A percentile compares a stretch with the other conserved stretches of the same genome.
These are phyloP conservation scores for Tonatia bakeri DNA, from an alignment of 2,113 vertebrate species.

Conservation along the genomic window DNA sequence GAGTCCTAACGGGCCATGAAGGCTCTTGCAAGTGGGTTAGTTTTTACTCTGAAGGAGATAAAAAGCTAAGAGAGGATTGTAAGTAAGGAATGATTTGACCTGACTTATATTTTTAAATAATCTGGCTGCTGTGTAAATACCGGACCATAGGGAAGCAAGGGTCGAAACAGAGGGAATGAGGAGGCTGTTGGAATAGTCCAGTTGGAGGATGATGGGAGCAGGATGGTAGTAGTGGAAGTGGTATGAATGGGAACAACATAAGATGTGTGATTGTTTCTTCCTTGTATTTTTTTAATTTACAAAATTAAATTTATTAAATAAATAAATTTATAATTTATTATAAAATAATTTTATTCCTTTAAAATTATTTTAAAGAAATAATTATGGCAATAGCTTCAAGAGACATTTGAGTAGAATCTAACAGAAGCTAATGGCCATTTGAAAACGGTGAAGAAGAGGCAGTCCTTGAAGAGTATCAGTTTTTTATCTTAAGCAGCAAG, in stretches of 20 bases:
- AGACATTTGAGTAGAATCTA: not conserved
- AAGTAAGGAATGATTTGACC: not conserved
- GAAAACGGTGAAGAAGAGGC: not conserved
- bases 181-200: not conserved
- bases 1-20: not conserved
- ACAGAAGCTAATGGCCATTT: not conserved
- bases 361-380: not conserved
- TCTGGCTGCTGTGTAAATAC: not conserved
- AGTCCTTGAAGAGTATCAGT: not conserved
- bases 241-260: not conserved
- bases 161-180: not conserved
- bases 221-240: not conserved
- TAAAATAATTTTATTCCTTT: too few relatives aligned
- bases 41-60: not conserved
- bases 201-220: not conserved
- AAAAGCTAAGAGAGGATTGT: not conserved
- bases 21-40: not conserved
- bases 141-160: not conserved
- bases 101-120: not conserved
- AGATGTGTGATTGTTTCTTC: not conserved
- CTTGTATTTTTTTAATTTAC: not conserved
- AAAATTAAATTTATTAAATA: too few relatives aligned
- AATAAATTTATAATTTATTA: too few relatives aligned
- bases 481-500: not conserved
- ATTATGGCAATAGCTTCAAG: not conserved